A percentile compares a stretch with the other conserved stretches of the same genome.
Evolutionary conservation across 1,140 invertebrate genomes (phyloP).

Genomic region (Drosophila nebulosa): DNA sequence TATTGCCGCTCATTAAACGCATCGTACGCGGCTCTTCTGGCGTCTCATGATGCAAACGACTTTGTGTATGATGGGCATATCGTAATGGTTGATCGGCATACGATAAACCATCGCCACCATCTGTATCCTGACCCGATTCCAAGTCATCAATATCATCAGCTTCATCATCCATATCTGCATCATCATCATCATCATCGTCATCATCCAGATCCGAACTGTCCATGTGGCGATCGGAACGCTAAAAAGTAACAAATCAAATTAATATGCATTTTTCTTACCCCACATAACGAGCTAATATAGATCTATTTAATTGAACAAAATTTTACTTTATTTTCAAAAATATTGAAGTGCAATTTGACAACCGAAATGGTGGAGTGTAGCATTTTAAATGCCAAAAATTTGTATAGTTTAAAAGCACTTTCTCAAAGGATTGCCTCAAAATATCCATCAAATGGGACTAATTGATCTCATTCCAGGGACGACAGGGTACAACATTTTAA

Average conservation of each 20-base stretch:
- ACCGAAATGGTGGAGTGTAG: too few relatives aligned
- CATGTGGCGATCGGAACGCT: conserved; percentile 62
- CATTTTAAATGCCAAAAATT: too few relatives aligned
- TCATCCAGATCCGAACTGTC: conserved; percentile 61
- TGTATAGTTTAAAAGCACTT: too few relatives aligned
- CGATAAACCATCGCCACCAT: conserved; percentile 56
- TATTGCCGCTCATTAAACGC: conserved; percentile 51
- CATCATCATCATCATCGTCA: conserved; percentile 61
- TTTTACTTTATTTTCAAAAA: too few relatives aligned
- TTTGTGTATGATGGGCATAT: conserved; percentile 67
- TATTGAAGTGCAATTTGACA: too few relatives aligned
- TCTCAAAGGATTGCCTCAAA: too few relatives aligned
- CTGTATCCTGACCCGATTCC: conserved; percentile 65
- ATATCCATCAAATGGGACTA: too few relatives aligned
- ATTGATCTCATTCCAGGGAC: too few relatives aligned
- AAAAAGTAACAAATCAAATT: neutral
- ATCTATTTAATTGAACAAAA: too few relatives aligned
- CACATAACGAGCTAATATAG: too few relatives aligned
- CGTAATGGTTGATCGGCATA: conserved; percentile 68
- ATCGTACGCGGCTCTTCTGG: conserved; percentile 61
- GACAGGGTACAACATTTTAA: too few relatives aligned
- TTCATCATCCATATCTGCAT: conserved; percentile 52
- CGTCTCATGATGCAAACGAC: conserved; percentile 68
- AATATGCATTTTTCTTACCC: neutral
- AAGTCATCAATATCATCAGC: conserved; percentile 59